Percentiles rank a stretch among this genome's conserved stretches.
Evolutionary conservation across 2,888 invertebrate species (phyloP).

Genomic region (Troides oblongomaculatus): DNA sequence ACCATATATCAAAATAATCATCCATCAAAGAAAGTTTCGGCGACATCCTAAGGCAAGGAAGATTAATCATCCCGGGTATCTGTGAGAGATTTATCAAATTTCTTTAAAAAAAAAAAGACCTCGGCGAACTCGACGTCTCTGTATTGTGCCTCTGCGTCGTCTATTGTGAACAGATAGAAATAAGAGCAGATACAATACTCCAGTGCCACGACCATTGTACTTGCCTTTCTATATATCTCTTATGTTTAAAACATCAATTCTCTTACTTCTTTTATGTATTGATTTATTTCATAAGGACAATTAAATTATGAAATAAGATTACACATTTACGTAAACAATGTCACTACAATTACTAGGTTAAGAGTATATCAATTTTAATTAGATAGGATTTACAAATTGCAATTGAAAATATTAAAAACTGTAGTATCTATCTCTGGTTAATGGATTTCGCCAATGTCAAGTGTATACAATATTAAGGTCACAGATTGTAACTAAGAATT

Average conservation of each 20-base stretch:
- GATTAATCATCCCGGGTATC: not conserved
- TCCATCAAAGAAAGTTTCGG: conserved; percentile 11
- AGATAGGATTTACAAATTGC: no score
- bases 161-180: conserved; percentile 14
- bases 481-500: no score
- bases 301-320: no score
- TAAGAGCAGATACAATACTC: conserved; percentile 8
- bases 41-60: conserved; percentile 9
- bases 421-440: no score
- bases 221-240: not conserved
- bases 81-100: conserved; percentile 11
- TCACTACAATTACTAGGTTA: no score
- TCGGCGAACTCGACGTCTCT: not conserved
- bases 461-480: no score
- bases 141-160: not conserved
- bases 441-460: no score
- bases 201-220: not conserved
- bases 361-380: no score
- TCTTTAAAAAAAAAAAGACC: conserved; percentile 1
- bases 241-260: not conserved
- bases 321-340: no score
- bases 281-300: no score
- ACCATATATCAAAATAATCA: not conserved
- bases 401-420: no score
- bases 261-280: not conserved